Base-by-base conservation (phyloP, 2,113 vertebrate species). In the Dolichallabes microphthalmus region DNA sequence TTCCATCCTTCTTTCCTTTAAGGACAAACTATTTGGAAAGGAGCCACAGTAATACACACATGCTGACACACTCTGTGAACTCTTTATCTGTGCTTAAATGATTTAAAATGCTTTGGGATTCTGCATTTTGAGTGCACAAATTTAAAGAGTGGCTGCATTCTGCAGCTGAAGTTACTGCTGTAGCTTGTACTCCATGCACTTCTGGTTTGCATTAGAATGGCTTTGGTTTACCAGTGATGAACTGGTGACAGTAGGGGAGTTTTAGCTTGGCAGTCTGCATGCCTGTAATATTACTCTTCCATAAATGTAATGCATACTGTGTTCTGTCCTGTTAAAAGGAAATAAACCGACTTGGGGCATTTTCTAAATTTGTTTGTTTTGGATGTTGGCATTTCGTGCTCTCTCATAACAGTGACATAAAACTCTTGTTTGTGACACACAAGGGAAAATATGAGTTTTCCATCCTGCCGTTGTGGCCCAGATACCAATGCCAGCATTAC, bases 401-500 rank as follows among this genome's bases (percentile, higher is more conserved):
- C 84, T 86, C 83, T 86, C 74, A 73, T 55, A 73, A 64, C 52
- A 52, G 88, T 87, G 85, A 89, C 81, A 81, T 88, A 80, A 89
- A 76, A 52, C 22, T 4, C 90, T 89, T 87, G 61, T 88, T 89
- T 91, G 88, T 78, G 80, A 86, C 87, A 84, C 78, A 76, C 89
- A 73, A 68, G 45, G 84, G 61, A 84, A 83, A 90, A 82, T 80
- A 32, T 50, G 19, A 84, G 69, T 76, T 85, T 87, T 85, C 39
- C 68, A 66, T 52, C 32, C 77, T 73, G 50, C 64, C 82, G 85
- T 87, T 89, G 88, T 88, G 89, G 87, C 89, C 89, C 86, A 86
- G 88, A 90, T 90, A 87, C 85, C 82, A 86, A 87, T 90, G 89
- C 89, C 92, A 93, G 79, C 80, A 91, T 91, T 87, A 90, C 88